Conservation (phyloP, 2,888 invertebrate genomes). For the Ophioninae sp. region DNA sequence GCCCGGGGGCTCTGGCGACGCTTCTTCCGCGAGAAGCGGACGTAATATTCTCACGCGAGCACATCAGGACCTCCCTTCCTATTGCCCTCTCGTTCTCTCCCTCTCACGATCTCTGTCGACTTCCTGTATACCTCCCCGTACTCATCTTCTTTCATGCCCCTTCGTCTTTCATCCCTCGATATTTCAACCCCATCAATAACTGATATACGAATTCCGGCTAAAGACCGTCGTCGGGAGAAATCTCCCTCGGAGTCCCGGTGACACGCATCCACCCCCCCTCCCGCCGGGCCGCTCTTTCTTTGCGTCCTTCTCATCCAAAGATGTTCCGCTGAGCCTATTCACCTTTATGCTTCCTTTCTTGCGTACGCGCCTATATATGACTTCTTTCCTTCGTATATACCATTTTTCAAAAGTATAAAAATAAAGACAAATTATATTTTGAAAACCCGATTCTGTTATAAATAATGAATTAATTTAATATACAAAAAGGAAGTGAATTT, state of each 20-base stretch:
- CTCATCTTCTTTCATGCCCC: constrained; percentile 27
- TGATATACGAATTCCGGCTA: constrained; percentile 74
- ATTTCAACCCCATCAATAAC: constrained; percentile 75
- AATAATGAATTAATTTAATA: no score
- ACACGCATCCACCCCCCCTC: constrained; percentile 66
- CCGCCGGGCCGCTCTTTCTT: background rate
- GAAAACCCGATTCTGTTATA: no score
- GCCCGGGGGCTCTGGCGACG: constrained; percentile 64
- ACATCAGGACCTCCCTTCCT: constrained; percentile 52
- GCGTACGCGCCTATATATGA: constrained; percentile 24
- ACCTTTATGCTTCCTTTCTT: constrained; percentile 49
- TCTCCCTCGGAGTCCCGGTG: constrained; percentile 69
- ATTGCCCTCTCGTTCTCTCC: constrained; percentile 27
- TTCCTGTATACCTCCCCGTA: constrained; percentile 3
- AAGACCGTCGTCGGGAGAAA: constrained; percentile 64
- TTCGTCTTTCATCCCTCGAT: constrained; percentile 62
- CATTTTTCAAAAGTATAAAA: no score
- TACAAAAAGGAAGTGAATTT: no score
- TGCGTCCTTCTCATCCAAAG: background rate
- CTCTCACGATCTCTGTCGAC: constrained; percentile 8
- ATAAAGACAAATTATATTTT: no score
- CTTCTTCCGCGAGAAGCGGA: constrained; percentile 60
- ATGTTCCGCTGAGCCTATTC: constrained; percentile 33
- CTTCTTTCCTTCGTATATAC: no score
- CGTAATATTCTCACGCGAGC: constrained; percentile 64